These are phyloP conservation scores for Nemurella pictetii DNA, from an alignment of 2,888 invertebrate genomes.

Conservation along the genomic window DNA sequence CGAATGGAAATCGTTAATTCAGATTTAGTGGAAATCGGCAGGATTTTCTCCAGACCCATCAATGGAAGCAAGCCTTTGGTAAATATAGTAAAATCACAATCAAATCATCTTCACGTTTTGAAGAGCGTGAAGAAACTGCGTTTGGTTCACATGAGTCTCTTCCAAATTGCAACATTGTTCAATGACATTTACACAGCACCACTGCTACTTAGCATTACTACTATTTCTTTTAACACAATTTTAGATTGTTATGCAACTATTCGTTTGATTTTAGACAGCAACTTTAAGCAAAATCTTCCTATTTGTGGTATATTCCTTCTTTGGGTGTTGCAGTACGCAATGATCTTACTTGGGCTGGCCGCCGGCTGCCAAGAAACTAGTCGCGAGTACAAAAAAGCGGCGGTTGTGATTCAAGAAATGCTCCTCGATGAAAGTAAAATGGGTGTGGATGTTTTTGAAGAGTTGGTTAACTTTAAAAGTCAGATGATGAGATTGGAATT, in stretches of 20 bases:
- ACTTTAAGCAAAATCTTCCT: neutral
- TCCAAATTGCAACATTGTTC: neutral
- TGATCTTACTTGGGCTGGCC: neutral
- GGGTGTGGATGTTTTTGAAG: neutral
- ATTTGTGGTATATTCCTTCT: neutral
- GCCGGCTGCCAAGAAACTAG: neutral
- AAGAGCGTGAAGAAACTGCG: neutral
- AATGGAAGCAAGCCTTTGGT: neutral
- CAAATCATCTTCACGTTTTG: neutral
- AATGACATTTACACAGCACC: neutral
- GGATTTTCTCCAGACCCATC: neutral
- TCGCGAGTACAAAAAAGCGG: neutral
- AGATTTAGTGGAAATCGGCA: neutral
- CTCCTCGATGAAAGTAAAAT: neutral
- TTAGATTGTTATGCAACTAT: neutral
- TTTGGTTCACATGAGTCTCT: neutral
- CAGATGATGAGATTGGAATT: neutral
- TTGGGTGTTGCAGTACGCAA: neutral
- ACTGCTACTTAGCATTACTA: neutral
- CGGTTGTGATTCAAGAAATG: neutral
- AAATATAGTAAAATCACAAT: neutral
- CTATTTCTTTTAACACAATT: neutral
- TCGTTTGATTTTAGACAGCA: neutral
- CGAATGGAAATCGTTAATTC: neutral
- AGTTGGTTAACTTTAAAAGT: neutral